Evolutionary conservation across 1,140 invertebrate species (phyloP), one percentile per base, ranked within the genome.

Genomic region (Asobara japonica): DNA sequence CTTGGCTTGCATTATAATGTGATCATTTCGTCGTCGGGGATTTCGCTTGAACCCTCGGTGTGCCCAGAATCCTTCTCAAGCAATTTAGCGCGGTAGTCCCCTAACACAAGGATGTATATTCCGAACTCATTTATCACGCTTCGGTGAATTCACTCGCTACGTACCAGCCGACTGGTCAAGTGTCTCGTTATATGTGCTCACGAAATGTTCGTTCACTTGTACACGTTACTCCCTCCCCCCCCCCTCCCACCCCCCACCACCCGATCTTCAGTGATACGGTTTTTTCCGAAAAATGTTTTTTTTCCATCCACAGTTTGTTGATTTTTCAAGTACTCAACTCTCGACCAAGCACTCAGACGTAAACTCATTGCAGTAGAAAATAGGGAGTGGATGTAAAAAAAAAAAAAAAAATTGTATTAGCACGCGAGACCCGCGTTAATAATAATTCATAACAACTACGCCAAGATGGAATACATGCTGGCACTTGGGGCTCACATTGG

Each of bases 241-340:
- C n/a, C n/a, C n/a, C n/a, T n/a, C 85, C 86, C 75, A 78, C 81
- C 41, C 77, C 80, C 76, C 84, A 84, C 78, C 82, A n/a, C 85
- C 62, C 51, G 13, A 56, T 56, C 51, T 56, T 22, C 22, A 56
- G 13, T 56, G 51, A 56, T 56, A 56, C 20, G 22, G 86, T 27
- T 56, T 56, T 56, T 27, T 25, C 20, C 8, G 25, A 56, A 56
- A 56, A 56, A 56, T 56, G 20, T 22, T 25, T 56, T 25, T 56
- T 18, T 56, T 56, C 22, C 83, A 84, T 87, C 8, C 18, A 56
- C 51, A 56, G 51, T 25, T 56, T 56, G 51, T 56, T 56, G 51
- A 56, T 56, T 56, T 56, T 56, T 56, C 51, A 27, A 56, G 51
- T 25, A 27, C 22, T 20, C 51, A 27, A 22, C 22, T 10, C 51